These are phyloP conservation scores for Stichodactyla helianthus DNA, from an alignment of 64 coral and sea anemone genomes.

Conservation along the genomic window DNA sequence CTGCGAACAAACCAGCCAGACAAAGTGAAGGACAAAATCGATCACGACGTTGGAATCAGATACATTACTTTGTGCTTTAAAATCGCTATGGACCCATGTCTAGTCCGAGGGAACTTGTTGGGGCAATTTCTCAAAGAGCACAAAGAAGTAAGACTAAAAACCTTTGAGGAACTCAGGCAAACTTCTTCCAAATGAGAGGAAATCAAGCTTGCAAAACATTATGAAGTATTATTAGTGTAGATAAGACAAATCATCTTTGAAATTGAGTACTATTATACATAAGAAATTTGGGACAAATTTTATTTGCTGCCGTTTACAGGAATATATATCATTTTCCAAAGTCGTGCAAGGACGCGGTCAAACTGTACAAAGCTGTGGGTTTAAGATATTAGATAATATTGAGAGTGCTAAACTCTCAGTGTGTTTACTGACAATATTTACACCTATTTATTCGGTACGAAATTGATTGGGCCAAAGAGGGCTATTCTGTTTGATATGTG, in stretches of 20 bases:
- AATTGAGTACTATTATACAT: constrained; percentile 9
- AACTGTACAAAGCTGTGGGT: not conserved
- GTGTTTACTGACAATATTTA: constrained; percentile 24
- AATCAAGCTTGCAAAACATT: not conserved
- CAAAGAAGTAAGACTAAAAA: constrained; percentile 18
- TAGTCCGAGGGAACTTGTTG: not conserved
- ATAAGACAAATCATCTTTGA: constrained; percentile 9
- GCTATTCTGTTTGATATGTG: constrained; percentile 6
- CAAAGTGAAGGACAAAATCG: not conserved
- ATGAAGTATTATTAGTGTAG: not conserved
- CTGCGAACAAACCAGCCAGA: not conserved
- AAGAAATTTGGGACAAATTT: not conserved
- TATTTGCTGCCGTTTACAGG: not conserved
- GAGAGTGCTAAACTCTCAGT: not conserved
- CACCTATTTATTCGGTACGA: constrained; percentile 34
- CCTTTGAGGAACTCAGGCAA: not conserved
- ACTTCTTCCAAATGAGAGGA: not conserved
- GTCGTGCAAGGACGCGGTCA: not conserved
- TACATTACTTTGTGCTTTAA: not conserved
- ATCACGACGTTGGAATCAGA: not conserved
- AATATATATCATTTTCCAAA: not conserved
- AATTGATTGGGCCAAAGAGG: constrained; percentile 18
- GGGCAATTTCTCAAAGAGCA: not conserved
- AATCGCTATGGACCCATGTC: not conserved
- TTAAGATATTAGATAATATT: constrained; percentile 6